A percentile compares a stretch with the other conserved stretches of the same genome.
Conservation (phyloP, 2,113 vertebrate genomes). For the Ailurus styani region DNA sequence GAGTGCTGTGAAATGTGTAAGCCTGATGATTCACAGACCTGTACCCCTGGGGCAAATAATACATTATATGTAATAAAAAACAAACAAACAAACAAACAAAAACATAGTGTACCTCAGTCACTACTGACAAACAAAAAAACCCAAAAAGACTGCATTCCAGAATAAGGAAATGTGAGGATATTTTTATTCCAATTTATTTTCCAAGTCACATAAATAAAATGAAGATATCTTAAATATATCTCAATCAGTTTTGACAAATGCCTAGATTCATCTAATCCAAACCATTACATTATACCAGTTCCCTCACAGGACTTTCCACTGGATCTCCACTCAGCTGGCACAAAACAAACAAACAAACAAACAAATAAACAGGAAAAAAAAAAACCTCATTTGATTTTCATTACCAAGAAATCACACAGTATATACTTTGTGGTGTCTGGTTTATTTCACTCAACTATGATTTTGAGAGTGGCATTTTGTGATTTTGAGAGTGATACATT, state of each 20-base stretch:
- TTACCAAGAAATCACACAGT: background rate
- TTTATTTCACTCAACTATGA: background rate
- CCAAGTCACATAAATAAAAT: background rate
- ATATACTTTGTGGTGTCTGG: background rate
- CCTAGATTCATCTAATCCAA: background rate
- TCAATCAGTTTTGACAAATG: background rate
- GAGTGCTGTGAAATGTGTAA: too few relatives aligned
- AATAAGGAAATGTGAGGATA: background rate
- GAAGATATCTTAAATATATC: background rate
- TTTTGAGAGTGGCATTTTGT: background rate
- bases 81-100: too few relatives aligned
- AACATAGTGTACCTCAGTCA: background rate
- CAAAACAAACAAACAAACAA: background rate
- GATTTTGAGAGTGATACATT: background rate
- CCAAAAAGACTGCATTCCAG: background rate
- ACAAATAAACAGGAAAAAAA: too few relatives aligned
- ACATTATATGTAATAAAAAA: too few relatives aligned
- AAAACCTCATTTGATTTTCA: background rate
- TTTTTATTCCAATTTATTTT: background rate
- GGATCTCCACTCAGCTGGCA: too few relatives aligned
- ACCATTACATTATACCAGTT: background rate
- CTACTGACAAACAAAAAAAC: background rate
- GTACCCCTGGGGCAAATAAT: too few relatives aligned
- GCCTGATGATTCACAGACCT: too few relatives aligned
- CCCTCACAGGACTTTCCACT: background rate